phyloP scores from a whole-genome alignment of 2,113 vertebrate genomes.

The Gopherus flavomarginatus region DNA sequence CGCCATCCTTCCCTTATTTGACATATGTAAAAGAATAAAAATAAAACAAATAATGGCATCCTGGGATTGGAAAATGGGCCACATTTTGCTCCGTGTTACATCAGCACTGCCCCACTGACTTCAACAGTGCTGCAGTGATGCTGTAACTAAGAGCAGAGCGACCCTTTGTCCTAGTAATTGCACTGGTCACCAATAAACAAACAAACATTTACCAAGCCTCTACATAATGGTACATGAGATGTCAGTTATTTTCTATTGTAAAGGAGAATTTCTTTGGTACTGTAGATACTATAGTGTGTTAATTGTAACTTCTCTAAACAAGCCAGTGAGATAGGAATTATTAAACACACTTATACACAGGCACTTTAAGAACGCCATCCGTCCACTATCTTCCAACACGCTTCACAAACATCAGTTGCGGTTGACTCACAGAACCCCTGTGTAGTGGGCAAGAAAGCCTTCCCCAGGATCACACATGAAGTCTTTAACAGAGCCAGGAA shows the following conservation, averaged over 20 bases:
- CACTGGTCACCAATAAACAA: not conserved
- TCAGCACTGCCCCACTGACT: fast-evolving
- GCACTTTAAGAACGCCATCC: not conserved
- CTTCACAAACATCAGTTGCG: not conserved
- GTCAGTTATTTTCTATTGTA: not conserved
- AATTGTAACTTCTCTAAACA: not conserved
- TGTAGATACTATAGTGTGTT: not conserved
- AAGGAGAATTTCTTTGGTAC: not conserved
- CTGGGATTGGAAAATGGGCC: not conserved
- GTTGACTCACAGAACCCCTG: not conserved
- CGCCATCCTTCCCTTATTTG: not conserved
- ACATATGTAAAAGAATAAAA: slow-evolving; percentile 11
- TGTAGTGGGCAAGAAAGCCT: not conserved
- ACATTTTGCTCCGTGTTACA: not conserved
- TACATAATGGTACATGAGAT: not conserved
- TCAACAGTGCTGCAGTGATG: fast-evolving
- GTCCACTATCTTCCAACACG: not conserved
- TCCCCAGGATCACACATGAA: not conserved
- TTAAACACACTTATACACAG: not conserved
- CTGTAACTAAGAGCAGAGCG: not conserved
- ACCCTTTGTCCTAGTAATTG: not conserved
- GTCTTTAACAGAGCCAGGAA: not conserved
- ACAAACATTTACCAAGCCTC: not conserved
- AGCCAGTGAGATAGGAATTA: slow-evolving; percentile 11
- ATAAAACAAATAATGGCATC: not conserved